Base-by-base conservation (phyloP, 2,888 invertebrate species). In the Chloroclysta siterata region DNA sequence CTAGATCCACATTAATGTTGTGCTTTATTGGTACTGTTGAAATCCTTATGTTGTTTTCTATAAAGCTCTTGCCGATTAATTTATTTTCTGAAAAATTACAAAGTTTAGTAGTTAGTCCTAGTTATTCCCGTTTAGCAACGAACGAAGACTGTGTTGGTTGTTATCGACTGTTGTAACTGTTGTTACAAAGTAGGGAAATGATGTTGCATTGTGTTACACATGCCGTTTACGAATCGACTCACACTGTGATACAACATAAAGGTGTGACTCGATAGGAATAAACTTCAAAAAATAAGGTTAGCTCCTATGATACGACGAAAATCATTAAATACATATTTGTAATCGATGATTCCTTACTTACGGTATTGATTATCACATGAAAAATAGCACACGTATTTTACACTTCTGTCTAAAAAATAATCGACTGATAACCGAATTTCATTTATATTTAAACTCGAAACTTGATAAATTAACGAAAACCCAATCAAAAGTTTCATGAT, bases 301-400 rank as follows among this genome's bases (percentile, higher is more conserved):
- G 1, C 1, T 22, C 22, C 22, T 22, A 22, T 22, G 22, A 22
- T n/a, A n/a, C n/a, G 22, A 22, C 22, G 3, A 22, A 22, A 22
- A 22, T 22, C 3, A 22, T 22, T 22, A 22, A 22, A 22, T n/a
- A n/a, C n/a, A n/a, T n/a, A 22, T 2, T 22, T 22, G 22, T 22
- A 2, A 22, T 22, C 22, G 22, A 22, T 3, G 22, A n/a, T n/a
- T n/a, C n/a, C n/a, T 33, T n/a, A 76, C 84, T 80, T 71, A 86
- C 85, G 51, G 54, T 67, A 69, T 13, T 58, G 55, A 51, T 52
- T 72, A 33, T 74, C 74, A 71, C 90, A 89, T 5, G 83, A 77
- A 17, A 89, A 76, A 60, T 82, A 79, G 42, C 78, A 77, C 0
- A 86, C 65, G 51, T 79, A 78, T 64, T 72, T 79, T 0, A 80